Percentiles rank a stretch among this genome's conserved stretches.
phyloP scores from a whole-genome alignment of 92 coral and sea anemone genomes.

The Scolanthus callimorphus region DNA sequence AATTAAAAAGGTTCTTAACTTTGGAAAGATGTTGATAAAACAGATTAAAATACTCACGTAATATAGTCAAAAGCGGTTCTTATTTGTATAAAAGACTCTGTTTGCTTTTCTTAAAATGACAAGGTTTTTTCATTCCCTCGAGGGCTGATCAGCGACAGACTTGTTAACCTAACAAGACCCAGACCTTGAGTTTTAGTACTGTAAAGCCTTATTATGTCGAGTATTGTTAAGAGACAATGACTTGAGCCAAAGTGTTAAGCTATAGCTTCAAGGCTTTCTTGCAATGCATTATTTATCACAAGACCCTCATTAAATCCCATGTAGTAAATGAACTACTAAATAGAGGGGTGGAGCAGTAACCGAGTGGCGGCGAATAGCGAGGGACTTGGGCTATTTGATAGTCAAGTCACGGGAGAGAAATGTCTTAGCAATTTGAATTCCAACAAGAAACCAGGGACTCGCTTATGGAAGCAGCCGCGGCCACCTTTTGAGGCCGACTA shows the following conservation, averaged over 20 bases:
- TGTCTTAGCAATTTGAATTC: too few species aligned
- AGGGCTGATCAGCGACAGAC: neutral
- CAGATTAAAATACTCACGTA: neutral
- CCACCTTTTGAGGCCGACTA: too few species aligned
- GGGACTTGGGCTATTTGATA: neutral
- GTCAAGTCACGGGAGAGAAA: too few species aligned
- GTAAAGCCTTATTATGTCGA: neutral
- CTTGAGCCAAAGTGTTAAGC: neutral
- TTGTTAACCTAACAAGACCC: neutral
- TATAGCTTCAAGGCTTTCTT: neutral
- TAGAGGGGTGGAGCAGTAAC: too few species aligned
- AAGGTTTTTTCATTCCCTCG: neutral
- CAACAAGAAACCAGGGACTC: neutral
- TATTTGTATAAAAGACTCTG: too few species aligned
- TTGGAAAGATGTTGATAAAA: neutral
- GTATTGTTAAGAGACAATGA: neutral
- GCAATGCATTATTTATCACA: neutral
- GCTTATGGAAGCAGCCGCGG: neutral
- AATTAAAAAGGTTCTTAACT: neutral
- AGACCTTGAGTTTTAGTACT: neutral
- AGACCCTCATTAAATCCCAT: neutral
- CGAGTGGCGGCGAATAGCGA: neutral
- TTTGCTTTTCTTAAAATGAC: neutral
- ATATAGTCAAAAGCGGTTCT: neutral
- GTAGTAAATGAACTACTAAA: neutral